Evolutionary conservation across 2,113 vertebrate species (phyloP).

Genomic region (Gopherus evgoodei): DNA sequence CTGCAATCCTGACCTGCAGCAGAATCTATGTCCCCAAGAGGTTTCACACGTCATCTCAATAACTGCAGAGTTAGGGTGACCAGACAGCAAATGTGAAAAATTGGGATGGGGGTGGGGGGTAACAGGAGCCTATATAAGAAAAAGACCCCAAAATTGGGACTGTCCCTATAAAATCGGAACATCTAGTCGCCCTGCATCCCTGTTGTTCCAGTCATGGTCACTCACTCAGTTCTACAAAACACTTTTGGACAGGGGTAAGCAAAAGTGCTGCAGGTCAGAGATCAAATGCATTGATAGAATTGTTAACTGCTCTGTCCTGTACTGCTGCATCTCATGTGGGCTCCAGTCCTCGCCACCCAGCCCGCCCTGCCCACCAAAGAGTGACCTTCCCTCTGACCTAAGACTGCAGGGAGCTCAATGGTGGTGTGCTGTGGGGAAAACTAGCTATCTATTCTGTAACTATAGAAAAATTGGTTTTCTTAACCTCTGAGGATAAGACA

Average conservation of each 20-base stretch:
- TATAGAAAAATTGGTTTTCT: too few relatives aligned
- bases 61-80: neutral
- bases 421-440: neutral
- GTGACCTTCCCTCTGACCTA: neutral
- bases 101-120: too few relatives aligned
- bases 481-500: too few relatives aligned
- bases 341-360: neutral
- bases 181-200: neutral
- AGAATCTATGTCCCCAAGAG: neutral
- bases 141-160: too few relatives aligned
- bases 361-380: neutral
- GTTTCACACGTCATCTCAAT: neutral
- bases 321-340: fast-evolving
- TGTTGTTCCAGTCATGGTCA: too few relatives aligned
- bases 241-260: neutral
- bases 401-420: neutral
- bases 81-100: too few relatives aligned
- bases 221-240: neutral
- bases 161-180: too few relatives aligned
- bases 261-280: neutral
- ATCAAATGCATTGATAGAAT: neutral
- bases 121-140: too few relatives aligned
- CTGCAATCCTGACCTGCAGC: neutral
- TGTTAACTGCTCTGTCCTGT: neutral
- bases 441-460: neutral